These are phyloP conservation scores for Panulirus ornatus DNA, from an alignment of 1,140 invertebrate species.

Conservation along the genomic window DNA sequence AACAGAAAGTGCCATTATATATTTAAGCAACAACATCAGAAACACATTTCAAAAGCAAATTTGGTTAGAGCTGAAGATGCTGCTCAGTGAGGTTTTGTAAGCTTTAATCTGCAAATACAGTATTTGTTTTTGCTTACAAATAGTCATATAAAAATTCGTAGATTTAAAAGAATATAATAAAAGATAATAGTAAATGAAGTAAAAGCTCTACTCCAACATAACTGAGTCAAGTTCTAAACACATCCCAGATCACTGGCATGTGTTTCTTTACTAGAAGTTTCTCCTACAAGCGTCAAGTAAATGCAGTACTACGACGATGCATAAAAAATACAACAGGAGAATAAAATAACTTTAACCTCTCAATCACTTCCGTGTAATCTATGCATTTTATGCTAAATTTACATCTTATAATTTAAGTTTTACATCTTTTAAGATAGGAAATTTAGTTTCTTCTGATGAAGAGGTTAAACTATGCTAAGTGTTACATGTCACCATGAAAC, in stretches of 20 bases:
- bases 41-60: constrained; percentile 23
- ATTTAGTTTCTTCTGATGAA: constrained; percentile 59
- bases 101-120: background rate
- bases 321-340: constrained; percentile 48
- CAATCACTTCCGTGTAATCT: constrained; percentile 32
- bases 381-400: constrained; percentile 52
- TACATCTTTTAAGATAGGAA: constrained; percentile 57
- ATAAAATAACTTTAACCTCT: constrained; percentile 43
- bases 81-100: background rate
- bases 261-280: background rate
- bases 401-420: constrained; percentile 60
- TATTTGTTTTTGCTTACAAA: constrained; percentile 5
- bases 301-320: constrained; percentile 57
- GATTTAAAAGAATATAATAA: constrained; percentile 12
- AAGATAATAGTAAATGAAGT: constrained; percentile 23
- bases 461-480: constrained; percentile 59
- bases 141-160: constrained; percentile 32
- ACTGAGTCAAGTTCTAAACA: constrained; percentile 29
- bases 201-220: constrained; percentile 46
- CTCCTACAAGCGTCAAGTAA: constrained; percentile 48
- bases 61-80: constrained; percentile 19
- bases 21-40: constrained; percentile 25
- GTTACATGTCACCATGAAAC: constrained; percentile 38
- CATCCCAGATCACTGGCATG: background rate
- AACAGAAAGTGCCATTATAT: constrained; percentile 37